These are phyloP conservation scores for Euspilapteryx auroguttella DNA, from an alignment of 2,888 invertebrate species.

Conservation along the genomic window DNA sequence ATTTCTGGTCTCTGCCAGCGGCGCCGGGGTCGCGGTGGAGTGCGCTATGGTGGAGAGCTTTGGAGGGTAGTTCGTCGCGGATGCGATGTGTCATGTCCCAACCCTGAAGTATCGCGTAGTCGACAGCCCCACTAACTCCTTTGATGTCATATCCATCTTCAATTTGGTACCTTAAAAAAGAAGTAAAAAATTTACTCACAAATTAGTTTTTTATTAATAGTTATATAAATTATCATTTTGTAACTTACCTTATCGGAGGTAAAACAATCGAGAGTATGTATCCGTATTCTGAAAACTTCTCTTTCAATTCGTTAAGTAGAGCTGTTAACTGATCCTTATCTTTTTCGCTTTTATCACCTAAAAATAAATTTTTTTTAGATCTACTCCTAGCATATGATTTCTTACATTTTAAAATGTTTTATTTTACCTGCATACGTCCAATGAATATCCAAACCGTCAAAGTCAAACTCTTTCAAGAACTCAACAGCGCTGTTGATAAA, in stretches of 20 bases:
- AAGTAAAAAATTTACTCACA: background rate
- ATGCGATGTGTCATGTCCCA: slow-evolving; percentile 58
- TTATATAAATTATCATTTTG: background rate
- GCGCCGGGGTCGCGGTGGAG: slow-evolving; percentile 49
- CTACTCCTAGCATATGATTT: too few relatives aligned
- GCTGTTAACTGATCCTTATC: slow-evolving; percentile 60
- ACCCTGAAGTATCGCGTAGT: slow-evolving; percentile 70
- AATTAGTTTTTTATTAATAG: too few relatives aligned
- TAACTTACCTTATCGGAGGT: slow-evolving; percentile 56
- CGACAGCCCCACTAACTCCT: slow-evolving; percentile 62
- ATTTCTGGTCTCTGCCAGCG: slow-evolving; percentile 34
- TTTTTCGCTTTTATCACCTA: slow-evolving; percentile 43
- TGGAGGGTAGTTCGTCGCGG: slow-evolving; percentile 41
- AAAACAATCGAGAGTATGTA: slow-evolving; percentile 61
- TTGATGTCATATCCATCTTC: slow-evolving; percentile 69
- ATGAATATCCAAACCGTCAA: slow-evolving; percentile 82
- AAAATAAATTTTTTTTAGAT: slow-evolving; percentile 8
- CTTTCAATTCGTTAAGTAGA: slow-evolving; percentile 62
- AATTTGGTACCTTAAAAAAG: slow-evolving; percentile 50
- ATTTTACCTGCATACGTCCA: slow-evolving; percentile 76
- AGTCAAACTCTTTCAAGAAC: slow-evolving; percentile 68
- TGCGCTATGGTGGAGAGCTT: slow-evolving; percentile 49
- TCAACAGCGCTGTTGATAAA: slow-evolving; percentile 67
- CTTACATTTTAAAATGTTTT: too few relatives aligned
- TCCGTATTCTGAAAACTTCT: slow-evolving; percentile 59